phyloP scores from a whole-genome alignment of 2,888 invertebrate genomes.

The Suillia variegata region DNA sequence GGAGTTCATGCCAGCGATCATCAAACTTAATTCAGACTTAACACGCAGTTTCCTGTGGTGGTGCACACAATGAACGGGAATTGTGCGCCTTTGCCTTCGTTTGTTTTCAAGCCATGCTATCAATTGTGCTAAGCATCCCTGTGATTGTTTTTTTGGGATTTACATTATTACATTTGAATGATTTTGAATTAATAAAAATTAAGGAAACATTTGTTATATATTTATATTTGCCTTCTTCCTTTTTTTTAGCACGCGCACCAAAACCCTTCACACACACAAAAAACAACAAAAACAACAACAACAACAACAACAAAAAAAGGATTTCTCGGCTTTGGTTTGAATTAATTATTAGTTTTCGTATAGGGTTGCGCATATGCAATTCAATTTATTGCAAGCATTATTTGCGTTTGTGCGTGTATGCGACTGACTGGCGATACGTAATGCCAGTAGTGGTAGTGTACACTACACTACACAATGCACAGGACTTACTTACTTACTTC shows the following conservation, averaged over 20 bases:
- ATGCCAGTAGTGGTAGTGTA: background rate
- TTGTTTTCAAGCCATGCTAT: no score
- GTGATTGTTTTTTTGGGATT: constrained; percentile 56
- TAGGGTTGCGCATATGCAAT: background rate
- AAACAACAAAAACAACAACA: no score
- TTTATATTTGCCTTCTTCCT: constrained; percentile 32
- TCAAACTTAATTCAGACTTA: no score
- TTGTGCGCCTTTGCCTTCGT: background rate
- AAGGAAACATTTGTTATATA: constrained; percentile 53
- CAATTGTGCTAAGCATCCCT: constrained; percentile 33
- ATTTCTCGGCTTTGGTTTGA: no score
- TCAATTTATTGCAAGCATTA: no score
- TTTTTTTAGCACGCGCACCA: constrained; percentile 27
- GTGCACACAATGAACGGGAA: background rate
- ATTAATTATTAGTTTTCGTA: no score
- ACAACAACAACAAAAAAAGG: no score
- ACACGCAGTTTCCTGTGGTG: no score
- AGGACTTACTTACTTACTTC: background rate
- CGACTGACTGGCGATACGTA: no score
- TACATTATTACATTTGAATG: constrained; percentile 58
- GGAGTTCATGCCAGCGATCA: background rate
- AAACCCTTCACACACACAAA: no score
- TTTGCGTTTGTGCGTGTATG: no score
- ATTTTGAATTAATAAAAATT: constrained; percentile 56
- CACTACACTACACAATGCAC: background rate